Evolutionary conservation across 2,113 vertebrate species (phyloP).

Genomic region (Cyprinodon brontotheroides): DNA sequence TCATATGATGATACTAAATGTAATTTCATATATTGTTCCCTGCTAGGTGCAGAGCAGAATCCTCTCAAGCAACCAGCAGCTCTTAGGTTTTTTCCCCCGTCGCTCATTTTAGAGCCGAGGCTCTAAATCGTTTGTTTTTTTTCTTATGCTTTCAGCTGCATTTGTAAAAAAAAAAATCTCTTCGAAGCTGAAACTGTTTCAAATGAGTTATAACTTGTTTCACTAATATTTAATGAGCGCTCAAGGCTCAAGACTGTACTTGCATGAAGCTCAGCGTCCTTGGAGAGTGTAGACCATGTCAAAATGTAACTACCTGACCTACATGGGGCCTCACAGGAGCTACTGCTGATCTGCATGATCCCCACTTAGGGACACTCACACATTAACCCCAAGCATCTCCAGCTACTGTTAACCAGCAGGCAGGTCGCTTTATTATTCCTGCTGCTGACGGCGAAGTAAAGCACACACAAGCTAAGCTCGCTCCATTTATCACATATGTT

Average conservation of each 20-base stretch:
- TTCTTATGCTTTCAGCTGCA: not conserved
- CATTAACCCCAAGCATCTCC: not conserved
- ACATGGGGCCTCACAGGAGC: not conserved
- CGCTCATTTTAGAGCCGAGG: too few species aligned
- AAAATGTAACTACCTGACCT: not conserved
- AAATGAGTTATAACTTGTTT: not conserved
- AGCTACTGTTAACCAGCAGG: not conserved
- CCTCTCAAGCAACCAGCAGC: not conserved
- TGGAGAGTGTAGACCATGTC: not conserved
- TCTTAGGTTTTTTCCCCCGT: not conserved
- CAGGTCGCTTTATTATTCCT: not conserved
- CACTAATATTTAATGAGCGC: conserved; percentile 6
- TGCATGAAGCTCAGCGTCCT: not conserved
- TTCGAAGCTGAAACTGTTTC: not conserved
- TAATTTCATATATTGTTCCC: conserved; percentile 18
- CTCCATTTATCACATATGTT: too few species aligned
- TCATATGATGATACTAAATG: conserved; percentile 7
- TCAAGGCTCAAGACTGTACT: not conserved
- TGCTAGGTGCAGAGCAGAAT: not conserved
- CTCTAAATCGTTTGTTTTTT: not conserved
- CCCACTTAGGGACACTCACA: not conserved
- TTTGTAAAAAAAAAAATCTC: not conserved
- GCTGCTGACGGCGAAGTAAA: not conserved
- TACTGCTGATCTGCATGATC: too few species aligned
- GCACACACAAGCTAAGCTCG: too few species aligned